Evolutionary conservation across 2,888 invertebrate genomes (phyloP).

Genomic region (Diarsia brunnea): DNA sequence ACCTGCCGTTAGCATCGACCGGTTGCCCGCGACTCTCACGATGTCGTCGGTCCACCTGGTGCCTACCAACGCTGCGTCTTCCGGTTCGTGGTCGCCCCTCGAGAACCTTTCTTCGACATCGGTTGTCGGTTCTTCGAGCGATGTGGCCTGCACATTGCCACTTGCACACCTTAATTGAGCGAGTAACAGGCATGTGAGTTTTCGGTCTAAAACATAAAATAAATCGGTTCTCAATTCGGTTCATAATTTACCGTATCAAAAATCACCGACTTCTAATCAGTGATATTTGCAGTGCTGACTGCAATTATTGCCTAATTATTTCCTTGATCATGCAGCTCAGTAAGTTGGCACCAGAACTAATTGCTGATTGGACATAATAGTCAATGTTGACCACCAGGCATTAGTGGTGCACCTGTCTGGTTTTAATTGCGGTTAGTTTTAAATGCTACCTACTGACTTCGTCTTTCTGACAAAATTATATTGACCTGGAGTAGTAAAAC

Average conservation of each 20-base stretch:
- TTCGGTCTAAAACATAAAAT: not conserved
- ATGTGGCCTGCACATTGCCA: not conserved
- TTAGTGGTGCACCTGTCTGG: constrained; percentile 26
- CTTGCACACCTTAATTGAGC: not conserved
- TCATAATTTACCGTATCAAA: not conserved
- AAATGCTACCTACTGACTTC: constrained; percentile 4
- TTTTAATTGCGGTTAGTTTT: constrained; percentile 23
- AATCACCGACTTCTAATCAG: constrained; percentile 2
- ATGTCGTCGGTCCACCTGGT: too few relatives aligned
- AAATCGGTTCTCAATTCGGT: not conserved
- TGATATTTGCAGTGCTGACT: constrained; percentile 14
- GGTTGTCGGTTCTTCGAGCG: too few relatives aligned
- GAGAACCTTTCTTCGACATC: too few relatives aligned
- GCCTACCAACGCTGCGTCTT: too few relatives aligned
- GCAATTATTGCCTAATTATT: constrained; percentile 23
- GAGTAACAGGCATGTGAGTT: not conserved
- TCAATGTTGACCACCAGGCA: not conserved
- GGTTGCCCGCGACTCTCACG: too few relatives aligned
- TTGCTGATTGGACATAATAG: constrained; percentile 22
- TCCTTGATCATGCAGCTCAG: not conserved
- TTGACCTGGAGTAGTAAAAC: too few relatives aligned
- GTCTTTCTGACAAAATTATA: not conserved
- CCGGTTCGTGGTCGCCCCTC: too few relatives aligned
- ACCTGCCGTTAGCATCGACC: too few relatives aligned
- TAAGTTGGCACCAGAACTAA: constrained; percentile 22